phyloP scores from a whole-genome alignment of 2,888 invertebrate genomes.

The Polymixis flavicincta region DNA sequence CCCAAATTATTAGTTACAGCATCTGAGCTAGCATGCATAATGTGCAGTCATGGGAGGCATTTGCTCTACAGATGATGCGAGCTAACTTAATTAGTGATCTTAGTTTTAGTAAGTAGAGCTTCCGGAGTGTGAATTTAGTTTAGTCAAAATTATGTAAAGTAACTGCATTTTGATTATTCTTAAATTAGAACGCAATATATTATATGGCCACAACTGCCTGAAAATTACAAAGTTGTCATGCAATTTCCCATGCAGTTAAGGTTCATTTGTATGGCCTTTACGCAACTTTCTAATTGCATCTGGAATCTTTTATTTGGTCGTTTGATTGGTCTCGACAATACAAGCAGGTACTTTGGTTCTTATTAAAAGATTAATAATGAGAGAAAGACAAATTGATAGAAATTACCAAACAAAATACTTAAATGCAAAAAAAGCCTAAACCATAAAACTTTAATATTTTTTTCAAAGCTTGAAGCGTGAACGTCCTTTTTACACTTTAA shows the following conservation, averaged over 20 bases:
- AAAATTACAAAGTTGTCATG: neutral
- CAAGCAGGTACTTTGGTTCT: no score
- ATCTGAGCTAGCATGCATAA: neutral
- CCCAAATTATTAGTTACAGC: no score
- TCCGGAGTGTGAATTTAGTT: neutral
- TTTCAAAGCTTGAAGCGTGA: no score
- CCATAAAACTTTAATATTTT: no score
- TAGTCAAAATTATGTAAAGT: neutral
- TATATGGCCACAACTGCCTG: neutral
- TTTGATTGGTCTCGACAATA: no score
- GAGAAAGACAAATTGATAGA: no score
- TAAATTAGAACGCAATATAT: neutral
- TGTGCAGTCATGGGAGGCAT: no score
- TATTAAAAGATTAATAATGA: no score
- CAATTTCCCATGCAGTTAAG: neutral
- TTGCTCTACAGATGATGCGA: no score
- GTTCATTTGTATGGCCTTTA: neutral
- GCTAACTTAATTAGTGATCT: neutral
- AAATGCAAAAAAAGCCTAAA: no score
- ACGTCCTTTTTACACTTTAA: no score
- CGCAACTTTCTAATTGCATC: neutral
- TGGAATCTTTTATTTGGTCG: neutral
- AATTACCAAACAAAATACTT: no score
- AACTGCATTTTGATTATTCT: neutral
- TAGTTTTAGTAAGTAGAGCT: neutral